phyloP scores from a whole-genome alignment of 2,113 vertebrate genomes.

The Aegotheles bennettii region DNA sequence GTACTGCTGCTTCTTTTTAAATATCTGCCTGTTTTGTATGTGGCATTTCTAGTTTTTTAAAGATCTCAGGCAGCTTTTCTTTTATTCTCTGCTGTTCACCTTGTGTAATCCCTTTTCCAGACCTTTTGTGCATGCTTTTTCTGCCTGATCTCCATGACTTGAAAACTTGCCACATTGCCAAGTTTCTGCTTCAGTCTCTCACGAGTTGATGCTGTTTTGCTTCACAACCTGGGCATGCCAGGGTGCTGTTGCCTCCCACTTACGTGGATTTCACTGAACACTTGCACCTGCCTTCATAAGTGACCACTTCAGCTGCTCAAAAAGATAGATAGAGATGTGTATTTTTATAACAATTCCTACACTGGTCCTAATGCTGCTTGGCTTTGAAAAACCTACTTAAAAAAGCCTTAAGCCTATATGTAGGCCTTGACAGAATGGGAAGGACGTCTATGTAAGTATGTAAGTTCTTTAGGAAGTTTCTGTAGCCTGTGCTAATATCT shows the following conservation, averaged over 20 bases:
- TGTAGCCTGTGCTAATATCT: not conserved
- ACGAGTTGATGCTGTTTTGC: not conserved
- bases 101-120: not conserved
- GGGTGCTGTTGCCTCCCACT: not conserved
- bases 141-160: not conserved
- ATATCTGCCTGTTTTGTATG: not conserved
- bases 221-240: accelerated
- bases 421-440: not conserved
- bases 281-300: not conserved
- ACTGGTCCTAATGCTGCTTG: not conserved
- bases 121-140: not conserved
- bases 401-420: not conserved
- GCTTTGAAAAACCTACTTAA: not conserved
- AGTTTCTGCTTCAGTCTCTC: not conserved
- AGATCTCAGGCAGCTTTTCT: not conserved
- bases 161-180: not conserved
- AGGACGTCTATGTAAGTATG: accelerated
- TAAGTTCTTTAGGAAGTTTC: not conserved
- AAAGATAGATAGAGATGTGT: not conserved
- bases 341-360: not conserved
- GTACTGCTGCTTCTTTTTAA: not conserved
- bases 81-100: not conserved
- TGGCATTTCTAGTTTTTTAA: not conserved
- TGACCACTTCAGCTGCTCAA: not conserved
- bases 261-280: not conserved